phyloP scores from a whole-genome alignment of 2,888 invertebrate genomes.

The Patella ulyssiponensis region DNA sequence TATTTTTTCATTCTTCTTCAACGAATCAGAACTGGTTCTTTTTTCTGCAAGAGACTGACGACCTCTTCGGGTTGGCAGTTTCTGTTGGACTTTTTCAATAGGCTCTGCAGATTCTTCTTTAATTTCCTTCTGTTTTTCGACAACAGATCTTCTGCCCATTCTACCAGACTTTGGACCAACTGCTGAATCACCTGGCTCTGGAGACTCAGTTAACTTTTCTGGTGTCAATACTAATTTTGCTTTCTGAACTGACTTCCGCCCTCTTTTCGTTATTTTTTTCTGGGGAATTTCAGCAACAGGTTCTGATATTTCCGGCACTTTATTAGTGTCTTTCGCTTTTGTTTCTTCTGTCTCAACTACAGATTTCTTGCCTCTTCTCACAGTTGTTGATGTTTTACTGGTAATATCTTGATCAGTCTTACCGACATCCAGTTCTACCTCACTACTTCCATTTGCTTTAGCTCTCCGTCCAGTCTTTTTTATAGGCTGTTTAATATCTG shows the following conservation, averaged over 20 bases:
- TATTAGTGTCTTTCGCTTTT: background rate
- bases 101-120: background rate
- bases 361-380: constrained; percentile 5
- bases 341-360: constrained; percentile 13
- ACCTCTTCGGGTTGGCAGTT: constrained; percentile 9
- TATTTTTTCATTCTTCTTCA: background rate
- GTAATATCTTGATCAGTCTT: background rate
- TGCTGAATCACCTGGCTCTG: background rate
- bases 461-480: background rate
- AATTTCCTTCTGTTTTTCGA: background rate
- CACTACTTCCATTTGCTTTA: background rate
- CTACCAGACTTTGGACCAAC: background rate
- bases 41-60: background rate
- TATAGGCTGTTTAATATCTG: background rate
- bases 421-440: background rate
- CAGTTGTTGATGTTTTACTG: constrained; percentile 4
- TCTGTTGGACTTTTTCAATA: background rate
- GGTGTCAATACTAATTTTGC: background rate
- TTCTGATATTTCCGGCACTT: too few relatives aligned
- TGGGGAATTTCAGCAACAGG: too few relatives aligned
- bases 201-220: background rate
- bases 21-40: background rate
- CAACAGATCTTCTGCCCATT: constrained; percentile 10
- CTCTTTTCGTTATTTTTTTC: background rate
- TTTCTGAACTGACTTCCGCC: background rate